Base-by-base conservation (phyloP, 2,888 invertebrate species). In the Dynastes hyllus region DNA sequence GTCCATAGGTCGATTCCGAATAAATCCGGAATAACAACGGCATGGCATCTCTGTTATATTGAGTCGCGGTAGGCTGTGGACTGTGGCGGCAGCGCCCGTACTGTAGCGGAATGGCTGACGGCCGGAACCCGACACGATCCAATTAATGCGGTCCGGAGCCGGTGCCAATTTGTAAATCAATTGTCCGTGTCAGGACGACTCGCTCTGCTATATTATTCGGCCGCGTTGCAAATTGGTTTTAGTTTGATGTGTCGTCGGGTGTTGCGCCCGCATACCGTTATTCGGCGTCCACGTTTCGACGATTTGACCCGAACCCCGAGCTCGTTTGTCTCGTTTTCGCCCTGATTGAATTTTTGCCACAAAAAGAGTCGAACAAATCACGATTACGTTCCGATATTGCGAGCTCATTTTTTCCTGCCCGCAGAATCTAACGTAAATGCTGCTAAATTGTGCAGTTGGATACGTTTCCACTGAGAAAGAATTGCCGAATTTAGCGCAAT, bases 81-180 rank as follows among this genome's bases (percentile, higher is more conserved):
- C 11, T 45, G 45, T 45, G 55, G 55, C 22, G 16, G n/a, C 22
- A 22, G 22, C 16, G 55, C 16, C 29, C 32, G 32, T 32, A 63
- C 13, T 13, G 63, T 13, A 32, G 63, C 22, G 63, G 6, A 32
- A 63, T 63, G 29, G 63, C 63, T 32, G 63, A 32, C 13, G 63
- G 63, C 29, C 55, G 63, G 63, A 63, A 61, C 45, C 61, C 37
- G 73, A 61, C 73, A 75, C 73, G 73, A 75, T 75, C 73, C 73
- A 75, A 75, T 75, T 75, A 75, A 75, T 75, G 50, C 61, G 73
- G 73, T 61, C 61, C 27, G 73, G 61, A 61, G 73, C 61, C 61
- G 73, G 73, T 75, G 73, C 73, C 73, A 75, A 75, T 75, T 75
- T 75, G 73, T 75, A 75, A 75, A 75, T 75, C 73, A 75, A 75